phyloP scores from a whole-genome alignment of 2,888 invertebrate genomes.

The Agonopterix subpropinquella region DNA sequence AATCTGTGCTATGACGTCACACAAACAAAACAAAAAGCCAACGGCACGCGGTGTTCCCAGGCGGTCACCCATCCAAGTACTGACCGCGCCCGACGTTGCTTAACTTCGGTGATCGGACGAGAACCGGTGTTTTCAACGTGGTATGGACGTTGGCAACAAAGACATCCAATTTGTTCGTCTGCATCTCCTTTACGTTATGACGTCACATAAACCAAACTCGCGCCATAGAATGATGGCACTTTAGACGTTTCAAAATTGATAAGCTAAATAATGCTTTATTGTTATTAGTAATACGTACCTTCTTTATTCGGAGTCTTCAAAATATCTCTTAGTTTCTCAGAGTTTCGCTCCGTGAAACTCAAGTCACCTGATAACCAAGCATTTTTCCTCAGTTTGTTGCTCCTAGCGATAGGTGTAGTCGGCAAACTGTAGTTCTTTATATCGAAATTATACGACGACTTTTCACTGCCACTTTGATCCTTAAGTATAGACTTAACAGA shows the following conservation, averaged over 20 bases:
- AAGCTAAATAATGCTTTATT: no score
- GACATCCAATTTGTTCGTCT: no score
- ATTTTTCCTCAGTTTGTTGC: slow-evolving; percentile 70
- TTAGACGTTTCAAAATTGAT: no score
- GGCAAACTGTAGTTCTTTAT: slow-evolving; percentile 68
- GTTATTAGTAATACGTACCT: slow-evolving; percentile 18
- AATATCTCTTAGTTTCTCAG: slow-evolving; percentile 17
- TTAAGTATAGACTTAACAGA: slow-evolving; percentile 51
- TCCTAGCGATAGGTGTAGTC: slow-evolving; percentile 70
- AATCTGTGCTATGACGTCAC: no score
- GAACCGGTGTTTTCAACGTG: slow-evolving; percentile 50
- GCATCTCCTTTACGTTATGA: no score
- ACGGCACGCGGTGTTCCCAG: slow-evolving; percentile 23
- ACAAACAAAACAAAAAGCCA: slow-evolving; percentile 4
- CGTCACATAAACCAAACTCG: no score
- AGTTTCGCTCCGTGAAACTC: slow-evolving; percentile 22
- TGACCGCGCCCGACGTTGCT: slow-evolving; percentile 49
- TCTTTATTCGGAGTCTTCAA: slow-evolving; percentile 19
- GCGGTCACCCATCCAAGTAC: slow-evolving; percentile 52
- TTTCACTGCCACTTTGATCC: slow-evolving; percentile 31
- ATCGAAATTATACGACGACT: slow-evolving; percentile 64
- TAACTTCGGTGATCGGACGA: slow-evolving; percentile 68
- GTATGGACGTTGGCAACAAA: slow-evolving; percentile 21
- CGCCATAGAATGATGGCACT: no score
- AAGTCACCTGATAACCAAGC: slow-evolving; percentile 72